phyloP scores from a whole-genome alignment of 2,113 vertebrate genomes.

The Acanthochromis polyacanthus region DNA sequence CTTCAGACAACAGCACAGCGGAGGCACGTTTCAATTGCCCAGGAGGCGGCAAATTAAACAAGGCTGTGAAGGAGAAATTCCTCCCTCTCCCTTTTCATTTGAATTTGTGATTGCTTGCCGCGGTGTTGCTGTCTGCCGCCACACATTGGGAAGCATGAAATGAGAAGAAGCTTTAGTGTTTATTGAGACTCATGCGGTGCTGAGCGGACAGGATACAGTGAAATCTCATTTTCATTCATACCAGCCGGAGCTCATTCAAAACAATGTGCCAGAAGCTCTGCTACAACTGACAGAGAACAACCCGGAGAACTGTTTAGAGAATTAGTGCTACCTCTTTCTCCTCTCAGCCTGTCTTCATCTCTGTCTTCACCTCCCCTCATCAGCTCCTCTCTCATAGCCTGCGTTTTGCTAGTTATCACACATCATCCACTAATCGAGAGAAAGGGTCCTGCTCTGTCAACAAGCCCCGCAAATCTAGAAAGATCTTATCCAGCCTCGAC shows the following conservation, averaged over 20 bases:
- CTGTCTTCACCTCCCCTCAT: conserved; percentile 40
- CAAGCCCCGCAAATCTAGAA: conserved; percentile 53
- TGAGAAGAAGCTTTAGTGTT: conserved; percentile 66
- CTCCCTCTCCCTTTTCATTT: conserved; percentile 70
- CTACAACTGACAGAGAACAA: conserved; percentile 45
- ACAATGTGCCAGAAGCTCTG: conserved; percentile 48
- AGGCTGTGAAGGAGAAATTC: conserved; percentile 64
- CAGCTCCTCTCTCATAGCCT: conserved; percentile 32
- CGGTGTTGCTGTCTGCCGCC: conserved; percentile 58
- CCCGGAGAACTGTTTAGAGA: conserved; percentile 27
- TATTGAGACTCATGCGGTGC: conserved; percentile 65
- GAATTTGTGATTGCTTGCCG: conserved; percentile 71
- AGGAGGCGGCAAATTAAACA: conserved; percentile 77
- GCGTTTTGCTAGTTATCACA: conserved; percentile 42
- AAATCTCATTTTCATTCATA: conserved; percentile 72
- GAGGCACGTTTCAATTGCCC: conserved; percentile 61
- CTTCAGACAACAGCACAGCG: conserved; percentile 65
- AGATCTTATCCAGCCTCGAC: conserved; percentile 62
- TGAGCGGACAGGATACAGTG: conserved; percentile 64
- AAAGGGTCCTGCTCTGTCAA: conserved; percentile 62
- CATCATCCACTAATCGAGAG: conserved; percentile 52
- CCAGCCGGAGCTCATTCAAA: conserved; percentile 59
- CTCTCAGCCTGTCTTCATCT: conserved; percentile 35
- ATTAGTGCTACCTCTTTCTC: conserved; percentile 39
- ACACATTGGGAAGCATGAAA: conserved; percentile 77